A percentile compares a stretch with the other conserved stretches of the same genome.
These are phyloP conservation scores for Orthosia gothica DNA, from an alignment of 2,888 invertebrate species.

Conservation along the genomic window DNA sequence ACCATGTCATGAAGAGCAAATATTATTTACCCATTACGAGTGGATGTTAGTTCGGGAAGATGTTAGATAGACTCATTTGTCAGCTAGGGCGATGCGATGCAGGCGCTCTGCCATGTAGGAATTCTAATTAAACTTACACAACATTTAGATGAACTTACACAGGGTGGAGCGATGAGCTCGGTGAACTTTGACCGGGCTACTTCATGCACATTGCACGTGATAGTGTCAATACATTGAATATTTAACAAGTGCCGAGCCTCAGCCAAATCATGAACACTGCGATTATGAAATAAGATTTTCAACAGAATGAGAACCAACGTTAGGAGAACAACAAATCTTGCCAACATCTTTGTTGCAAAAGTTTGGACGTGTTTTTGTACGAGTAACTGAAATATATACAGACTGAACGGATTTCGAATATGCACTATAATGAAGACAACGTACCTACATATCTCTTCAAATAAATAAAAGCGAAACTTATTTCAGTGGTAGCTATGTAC, in stretches of 20 bases:
- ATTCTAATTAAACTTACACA: constrained; percentile 87
- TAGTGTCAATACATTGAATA: constrained; percentile 59
- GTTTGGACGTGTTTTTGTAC: constrained; percentile 15
- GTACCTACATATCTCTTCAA: neutral
- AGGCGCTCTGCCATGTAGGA: constrained; percentile 63
- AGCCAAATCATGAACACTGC: constrained; percentile 32
- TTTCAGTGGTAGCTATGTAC: neutral
- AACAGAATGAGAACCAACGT: neutral
- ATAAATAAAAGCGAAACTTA: neutral
- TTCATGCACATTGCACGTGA: constrained; percentile 62
- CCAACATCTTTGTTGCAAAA: neutral
- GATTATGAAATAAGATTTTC: too few species aligned
- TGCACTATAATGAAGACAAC: neutral
- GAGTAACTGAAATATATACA: constrained; percentile 7
- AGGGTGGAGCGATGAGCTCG: constrained; percentile 77
- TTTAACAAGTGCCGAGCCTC: constrained; percentile 38
- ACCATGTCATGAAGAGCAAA: neutral
- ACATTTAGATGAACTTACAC: constrained; percentile 83
- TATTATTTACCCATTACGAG: constrained; percentile 71
- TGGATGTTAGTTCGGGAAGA: neutral
- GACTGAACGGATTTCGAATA: neutral
- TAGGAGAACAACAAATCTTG: constrained; percentile 11
- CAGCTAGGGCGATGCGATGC: too few species aligned
- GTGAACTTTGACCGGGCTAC: constrained; percentile 79
- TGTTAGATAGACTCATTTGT: too few species aligned